phyloP scores from a whole-genome alignment of 2,113 vertebrate genomes.

The Xiphophorus couchianus region DNA sequence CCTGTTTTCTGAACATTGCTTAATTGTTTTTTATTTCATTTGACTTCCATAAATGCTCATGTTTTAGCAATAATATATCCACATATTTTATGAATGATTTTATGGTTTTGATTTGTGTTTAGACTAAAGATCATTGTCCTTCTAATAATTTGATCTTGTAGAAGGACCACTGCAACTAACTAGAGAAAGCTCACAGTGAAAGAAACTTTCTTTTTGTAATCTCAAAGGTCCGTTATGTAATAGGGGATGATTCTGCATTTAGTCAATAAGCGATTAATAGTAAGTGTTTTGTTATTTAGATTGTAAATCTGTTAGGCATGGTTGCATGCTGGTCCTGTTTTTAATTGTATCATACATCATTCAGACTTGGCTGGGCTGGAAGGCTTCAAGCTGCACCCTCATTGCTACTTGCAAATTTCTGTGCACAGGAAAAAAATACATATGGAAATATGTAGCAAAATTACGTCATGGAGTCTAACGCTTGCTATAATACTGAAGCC shows the following conservation, averaged over 20 bases:
- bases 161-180: slow-evolving; percentile 50
- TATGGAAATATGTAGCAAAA: neutral
- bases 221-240: slow-evolving; percentile 41
- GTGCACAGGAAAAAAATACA: neutral
- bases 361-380: slow-evolving; percentile 21
- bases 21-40: too few relatives aligned
- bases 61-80: too few relatives aligned
- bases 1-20: too few relatives aligned
- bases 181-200: slow-evolving; percentile 36
- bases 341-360: slow-evolving; percentile 58
- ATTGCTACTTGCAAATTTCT: neutral
- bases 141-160: slow-evolving; percentile 43
- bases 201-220: slow-evolving; percentile 45
- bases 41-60: too few relatives aligned
- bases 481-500: neutral
- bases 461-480: neutral
- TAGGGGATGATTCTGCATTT: slow-evolving; percentile 28
- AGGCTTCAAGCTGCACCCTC: neutral
- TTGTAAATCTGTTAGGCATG: slow-evolving; percentile 25
- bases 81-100: too few relatives aligned
- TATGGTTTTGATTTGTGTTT: neutral
- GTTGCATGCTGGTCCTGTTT: slow-evolving; percentile 16
- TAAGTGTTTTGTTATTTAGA: slow-evolving; percentile 59
- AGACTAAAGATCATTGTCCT: neutral
- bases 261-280: slow-evolving; percentile 57